These are phyloP conservation scores for Neofelis nebulosa DNA, from an alignment of 2,113 vertebrate species.

Conservation along the genomic window DNA sequence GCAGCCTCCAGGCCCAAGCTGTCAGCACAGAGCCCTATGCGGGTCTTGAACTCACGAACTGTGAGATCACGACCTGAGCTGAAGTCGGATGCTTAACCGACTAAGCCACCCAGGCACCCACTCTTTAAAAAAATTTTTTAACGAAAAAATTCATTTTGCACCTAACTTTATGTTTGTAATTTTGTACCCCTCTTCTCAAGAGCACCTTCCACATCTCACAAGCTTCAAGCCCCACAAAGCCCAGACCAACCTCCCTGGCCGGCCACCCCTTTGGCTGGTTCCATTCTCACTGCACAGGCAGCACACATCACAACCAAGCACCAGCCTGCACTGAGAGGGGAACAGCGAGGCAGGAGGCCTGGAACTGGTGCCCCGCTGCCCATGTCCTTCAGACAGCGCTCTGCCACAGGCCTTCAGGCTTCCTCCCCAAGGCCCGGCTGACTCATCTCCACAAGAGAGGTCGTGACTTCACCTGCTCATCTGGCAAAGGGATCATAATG, in stretches of 20 bases:
- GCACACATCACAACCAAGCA: background rate
- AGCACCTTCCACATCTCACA: background rate
- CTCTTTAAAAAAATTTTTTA: too few species aligned
- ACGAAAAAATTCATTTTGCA: background rate
- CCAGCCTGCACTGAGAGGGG: background rate
- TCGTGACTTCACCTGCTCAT: background rate
- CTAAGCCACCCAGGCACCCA: too few species aligned
- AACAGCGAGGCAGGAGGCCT: accelerated
- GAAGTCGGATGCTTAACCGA: too few species aligned
- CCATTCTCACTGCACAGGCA: background rate
- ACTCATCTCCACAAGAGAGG: background rate
- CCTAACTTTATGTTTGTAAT: background rate
- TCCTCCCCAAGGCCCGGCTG: too few species aligned
- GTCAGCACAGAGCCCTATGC: too few species aligned
- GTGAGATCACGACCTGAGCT: too few species aligned
- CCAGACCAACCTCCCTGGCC: too few species aligned
- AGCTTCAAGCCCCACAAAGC: background rate
- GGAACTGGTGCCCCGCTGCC: background rate
- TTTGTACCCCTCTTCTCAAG: background rate
- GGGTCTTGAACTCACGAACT: too few species aligned
- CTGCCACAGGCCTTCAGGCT: background rate
- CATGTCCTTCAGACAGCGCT: background rate
- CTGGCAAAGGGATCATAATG: background rate
- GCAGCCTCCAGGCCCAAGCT: too few species aligned
- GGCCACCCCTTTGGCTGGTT: background rate